These are phyloP conservation scores for Hypsibius dujardini DNA, from an alignment of 1,140 invertebrate species.

Conservation along the genomic window DNA sequence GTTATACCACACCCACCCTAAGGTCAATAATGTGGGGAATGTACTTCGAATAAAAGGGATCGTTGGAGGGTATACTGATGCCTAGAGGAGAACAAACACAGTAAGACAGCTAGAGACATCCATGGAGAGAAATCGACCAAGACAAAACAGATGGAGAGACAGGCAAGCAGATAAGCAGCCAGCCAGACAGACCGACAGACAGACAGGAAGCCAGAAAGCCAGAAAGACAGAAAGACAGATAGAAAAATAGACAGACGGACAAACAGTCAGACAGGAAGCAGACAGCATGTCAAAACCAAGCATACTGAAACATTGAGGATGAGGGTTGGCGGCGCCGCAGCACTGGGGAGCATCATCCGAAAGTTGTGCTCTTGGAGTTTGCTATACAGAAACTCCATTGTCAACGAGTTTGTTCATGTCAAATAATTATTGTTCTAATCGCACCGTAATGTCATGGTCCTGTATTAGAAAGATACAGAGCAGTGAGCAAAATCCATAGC, in stretches of 20 bases:
- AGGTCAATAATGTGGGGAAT: neutral
- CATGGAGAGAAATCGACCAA: no score
- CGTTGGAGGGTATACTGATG: slow-evolving; percentile 3
- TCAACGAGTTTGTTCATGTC: neutral
- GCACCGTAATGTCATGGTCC: slow-evolving; percentile 12
- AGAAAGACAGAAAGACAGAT: no score
- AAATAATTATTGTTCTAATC: neutral
- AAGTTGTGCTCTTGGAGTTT: neutral
- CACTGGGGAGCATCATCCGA: slow-evolving; percentile 8
- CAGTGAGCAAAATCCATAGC: neutral
- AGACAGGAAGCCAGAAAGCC: no score
- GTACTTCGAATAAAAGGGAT: slow-evolving; percentile 10
- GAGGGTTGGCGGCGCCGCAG: slow-evolving; percentile 1
- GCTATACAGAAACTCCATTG: neutral
- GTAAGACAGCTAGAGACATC: no score
- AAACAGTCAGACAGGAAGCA: no score
- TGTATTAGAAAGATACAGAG: neutral
- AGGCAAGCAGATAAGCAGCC: no score
- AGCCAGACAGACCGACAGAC: no score
- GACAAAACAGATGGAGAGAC: no score
- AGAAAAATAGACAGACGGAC: no score
- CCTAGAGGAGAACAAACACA: neutral
- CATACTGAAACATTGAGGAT: slow-evolving; percentile 10
- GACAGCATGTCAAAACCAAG: no score
- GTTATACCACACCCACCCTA: neutral